Conservation (phyloP, 2,113 vertebrate species). For the Nerophis ophidion region DNA sequence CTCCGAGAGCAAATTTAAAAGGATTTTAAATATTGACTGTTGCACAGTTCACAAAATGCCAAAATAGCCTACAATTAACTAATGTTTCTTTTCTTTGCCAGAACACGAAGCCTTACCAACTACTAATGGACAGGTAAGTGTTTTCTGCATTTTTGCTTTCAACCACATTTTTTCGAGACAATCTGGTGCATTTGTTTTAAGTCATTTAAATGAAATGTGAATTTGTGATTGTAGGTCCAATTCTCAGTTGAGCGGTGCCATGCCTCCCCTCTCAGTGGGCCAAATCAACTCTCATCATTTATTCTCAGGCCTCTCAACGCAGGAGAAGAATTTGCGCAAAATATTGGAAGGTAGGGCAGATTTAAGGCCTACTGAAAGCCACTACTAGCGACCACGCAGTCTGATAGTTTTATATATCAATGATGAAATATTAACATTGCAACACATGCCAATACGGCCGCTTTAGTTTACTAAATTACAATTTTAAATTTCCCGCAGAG, state of each 20-base stretch:
- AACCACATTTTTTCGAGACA: neutral
- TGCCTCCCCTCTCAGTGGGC: constrained; percentile 86
- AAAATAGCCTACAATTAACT: neutral
- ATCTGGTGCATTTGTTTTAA: neutral
- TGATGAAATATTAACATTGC: too few relatives aligned
- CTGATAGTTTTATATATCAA: too few relatives aligned
- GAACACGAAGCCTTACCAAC: constrained; percentile 98
- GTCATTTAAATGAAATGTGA: neutral
- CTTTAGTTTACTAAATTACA: too few relatives aligned
- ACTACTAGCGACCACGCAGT: too few relatives aligned
- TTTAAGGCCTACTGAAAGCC: too few relatives aligned
- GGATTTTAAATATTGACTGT: too few relatives aligned
- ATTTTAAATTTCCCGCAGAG: too few relatives aligned
- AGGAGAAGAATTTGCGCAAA: constrained; percentile 90
- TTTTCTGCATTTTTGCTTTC: neutral
- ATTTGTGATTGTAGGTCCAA: constrained; percentile 75
- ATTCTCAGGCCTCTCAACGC: constrained; percentile 86
- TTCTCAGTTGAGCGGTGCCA: constrained; percentile 79
- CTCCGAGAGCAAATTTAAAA: neutral
- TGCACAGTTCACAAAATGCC: neutral
- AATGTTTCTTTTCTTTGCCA: constrained; percentile 57
- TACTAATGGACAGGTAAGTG: constrained; percentile 92
- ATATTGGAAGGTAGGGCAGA: constrained; percentile 82
- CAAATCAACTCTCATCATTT: constrained; percentile 93
- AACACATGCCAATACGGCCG: too few relatives aligned